These are phyloP conservation scores for Corythoichthys intestinalis DNA, from an alignment of 2,113 vertebrate species.

Conservation along the genomic window DNA sequence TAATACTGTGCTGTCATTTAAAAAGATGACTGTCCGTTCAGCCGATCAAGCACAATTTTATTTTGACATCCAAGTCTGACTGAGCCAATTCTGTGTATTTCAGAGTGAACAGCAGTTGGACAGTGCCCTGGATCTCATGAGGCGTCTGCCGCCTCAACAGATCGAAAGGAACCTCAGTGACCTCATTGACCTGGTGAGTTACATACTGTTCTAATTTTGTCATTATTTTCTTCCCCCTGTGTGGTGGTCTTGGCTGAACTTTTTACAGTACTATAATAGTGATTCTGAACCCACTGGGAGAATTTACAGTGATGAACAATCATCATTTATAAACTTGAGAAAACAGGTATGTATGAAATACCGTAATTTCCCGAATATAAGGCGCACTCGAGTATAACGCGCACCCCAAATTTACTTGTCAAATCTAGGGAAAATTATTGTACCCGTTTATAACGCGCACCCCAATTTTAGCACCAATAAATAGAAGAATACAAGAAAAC, in stretches of 20 bases:
- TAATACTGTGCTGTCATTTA: neutral
- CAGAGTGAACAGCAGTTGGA: slow-evolving; percentile 98
- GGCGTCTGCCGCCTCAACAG: slow-evolving; percentile 98
- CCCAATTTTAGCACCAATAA: no score
- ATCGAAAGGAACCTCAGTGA: slow-evolving; percentile 99
- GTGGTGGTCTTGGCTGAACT: neutral
- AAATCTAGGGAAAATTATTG: no score
- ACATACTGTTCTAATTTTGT: neutral
- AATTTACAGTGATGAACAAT: neutral
- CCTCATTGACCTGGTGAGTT: slow-evolving; percentile 95
- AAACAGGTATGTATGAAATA: neutral
- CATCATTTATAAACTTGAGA: neutral
- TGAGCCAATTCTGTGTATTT: slow-evolving; percentile 34
- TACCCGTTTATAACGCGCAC: no score
- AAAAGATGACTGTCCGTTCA: neutral
- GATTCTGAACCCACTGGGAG: neutral
- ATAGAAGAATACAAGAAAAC: no score
- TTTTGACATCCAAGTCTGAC: neutral
- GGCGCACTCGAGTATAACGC: no score
- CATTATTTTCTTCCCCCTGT: neutral
- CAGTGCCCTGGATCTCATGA: slow-evolving; percentile 99
- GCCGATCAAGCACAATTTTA: neutral
- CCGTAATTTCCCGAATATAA: no score
- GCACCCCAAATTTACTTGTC: no score
- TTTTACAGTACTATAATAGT: neutral